phyloP scores from a whole-genome alignment of 2,888 invertebrate species.

The Noctua fimbriata region DNA sequence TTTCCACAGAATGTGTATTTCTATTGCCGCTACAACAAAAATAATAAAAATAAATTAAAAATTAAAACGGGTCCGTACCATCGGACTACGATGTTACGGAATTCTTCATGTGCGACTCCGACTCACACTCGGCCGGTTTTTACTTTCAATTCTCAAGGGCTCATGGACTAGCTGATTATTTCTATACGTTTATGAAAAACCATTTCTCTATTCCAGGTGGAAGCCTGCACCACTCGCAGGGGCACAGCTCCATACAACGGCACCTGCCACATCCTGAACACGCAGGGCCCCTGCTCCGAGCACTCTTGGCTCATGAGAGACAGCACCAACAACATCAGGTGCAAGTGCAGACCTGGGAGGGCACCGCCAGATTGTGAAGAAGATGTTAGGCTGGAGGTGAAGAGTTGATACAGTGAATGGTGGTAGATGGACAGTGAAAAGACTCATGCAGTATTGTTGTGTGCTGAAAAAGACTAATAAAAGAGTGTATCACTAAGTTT shows the following conservation, averaged over 20 bases:
- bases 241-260: constrained; percentile 92
- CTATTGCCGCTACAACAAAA: too few relatives aligned
- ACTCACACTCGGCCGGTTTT: too few relatives aligned
- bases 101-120: too few relatives aligned
- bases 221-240: constrained; percentile 90
- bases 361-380: constrained; percentile 68
- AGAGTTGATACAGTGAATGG: constrained; percentile 39
- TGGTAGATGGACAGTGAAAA: neutral
- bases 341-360: constrained; percentile 92
- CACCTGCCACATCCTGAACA: constrained; percentile 94
- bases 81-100: too few relatives aligned
- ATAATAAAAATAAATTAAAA: too few relatives aligned
- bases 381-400: constrained; percentile 10
- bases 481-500: neutral
- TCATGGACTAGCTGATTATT: neutral
- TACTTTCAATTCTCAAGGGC: too few relatives aligned
- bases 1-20: too few relatives aligned
- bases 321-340: constrained; percentile 86
- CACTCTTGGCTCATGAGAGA: constrained; percentile 90
- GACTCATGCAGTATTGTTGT: neutral
- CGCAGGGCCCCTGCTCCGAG: constrained; percentile 93
- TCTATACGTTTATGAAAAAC: neutral
- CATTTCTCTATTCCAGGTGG: constrained; percentile 68
- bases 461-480: neutral
- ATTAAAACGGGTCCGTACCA: too few relatives aligned